These are phyloP conservation scores for Drosophila rufa DNA, from an alignment of 1,140 invertebrate species.

Conservation along the genomic window DNA sequence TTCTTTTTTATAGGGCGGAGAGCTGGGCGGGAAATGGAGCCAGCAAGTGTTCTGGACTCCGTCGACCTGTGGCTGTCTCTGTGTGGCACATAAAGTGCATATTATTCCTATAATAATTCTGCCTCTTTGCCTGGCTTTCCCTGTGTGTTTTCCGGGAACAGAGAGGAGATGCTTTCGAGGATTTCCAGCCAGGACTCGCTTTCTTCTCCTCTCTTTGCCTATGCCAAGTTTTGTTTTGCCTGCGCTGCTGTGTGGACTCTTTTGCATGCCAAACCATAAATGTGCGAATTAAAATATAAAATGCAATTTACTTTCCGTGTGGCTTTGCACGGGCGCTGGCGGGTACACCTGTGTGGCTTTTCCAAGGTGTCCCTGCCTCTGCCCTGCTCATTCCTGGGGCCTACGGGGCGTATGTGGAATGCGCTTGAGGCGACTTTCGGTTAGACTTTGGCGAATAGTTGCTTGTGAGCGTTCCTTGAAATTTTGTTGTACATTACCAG, in stretches of 20 bases:
- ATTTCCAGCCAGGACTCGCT: constrained; percentile 31
- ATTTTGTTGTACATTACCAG: constrained; percentile 16
- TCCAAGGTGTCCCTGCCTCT: neutral
- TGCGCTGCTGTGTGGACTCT: constrained; percentile 20
- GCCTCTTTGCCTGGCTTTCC: constrained; percentile 11
- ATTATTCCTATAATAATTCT: constrained; percentile 67
- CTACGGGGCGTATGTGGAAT: constrained; percentile 41
- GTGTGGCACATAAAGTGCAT: constrained; percentile 67
- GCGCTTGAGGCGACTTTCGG: constrained; percentile 16
- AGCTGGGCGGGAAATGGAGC: neutral
- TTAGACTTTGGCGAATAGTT: constrained; percentile 17
- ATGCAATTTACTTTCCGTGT: constrained; percentile 69
- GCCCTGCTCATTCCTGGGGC: constrained; percentile 4
- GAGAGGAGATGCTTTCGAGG: constrained; percentile 38
- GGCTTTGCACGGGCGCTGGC: constrained; percentile 25
- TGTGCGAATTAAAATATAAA: constrained; percentile 75
- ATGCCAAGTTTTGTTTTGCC: constrained; percentile 38
- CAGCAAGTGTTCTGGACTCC: constrained; percentile 20
- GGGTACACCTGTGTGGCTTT: constrained; percentile 33
- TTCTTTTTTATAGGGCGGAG: neutral
- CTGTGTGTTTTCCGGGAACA: constrained; percentile 1
- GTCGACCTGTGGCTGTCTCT: constrained; percentile 55
- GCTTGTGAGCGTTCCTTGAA: constrained; percentile 3
- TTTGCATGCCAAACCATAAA: constrained; percentile 66
- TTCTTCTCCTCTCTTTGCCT: constrained; percentile 20